Conservation (phyloP, 2,888 invertebrate genomes). For the Eurois occulta region DNA sequence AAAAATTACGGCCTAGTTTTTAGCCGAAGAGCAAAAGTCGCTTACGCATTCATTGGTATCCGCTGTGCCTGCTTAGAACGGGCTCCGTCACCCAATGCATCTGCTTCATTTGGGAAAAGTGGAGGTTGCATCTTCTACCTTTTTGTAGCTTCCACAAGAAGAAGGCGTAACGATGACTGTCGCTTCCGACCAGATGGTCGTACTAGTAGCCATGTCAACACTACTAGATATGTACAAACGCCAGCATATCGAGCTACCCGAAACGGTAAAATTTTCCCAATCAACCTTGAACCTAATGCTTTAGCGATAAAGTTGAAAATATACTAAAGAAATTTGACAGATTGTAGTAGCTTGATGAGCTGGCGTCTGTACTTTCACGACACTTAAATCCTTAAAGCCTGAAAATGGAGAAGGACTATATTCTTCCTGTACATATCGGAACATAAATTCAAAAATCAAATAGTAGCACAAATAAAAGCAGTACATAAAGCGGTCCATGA, state of each 20-base stretch:
- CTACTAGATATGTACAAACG: no score
- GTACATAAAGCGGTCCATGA: conserved; percentile 80
- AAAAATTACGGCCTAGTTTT: neutral
- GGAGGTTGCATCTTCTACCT: no score
- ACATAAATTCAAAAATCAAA: conserved; percentile 56
- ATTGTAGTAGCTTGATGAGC: no score
- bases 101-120: neutral
- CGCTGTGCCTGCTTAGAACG: neutral
- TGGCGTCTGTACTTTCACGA: neutral
- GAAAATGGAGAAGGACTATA: neutral
- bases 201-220: neutral
- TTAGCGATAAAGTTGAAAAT: no score
- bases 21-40: neutral
- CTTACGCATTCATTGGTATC: neutral
- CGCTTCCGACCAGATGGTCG: neutral
- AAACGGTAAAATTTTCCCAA: no score
- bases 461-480: conserved; percentile 33
- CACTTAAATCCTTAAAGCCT: neutral
- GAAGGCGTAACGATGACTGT: neutral
- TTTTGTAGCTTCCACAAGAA: neutral
- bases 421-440: neutral
- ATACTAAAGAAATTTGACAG: no score
- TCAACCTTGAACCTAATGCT: no score
- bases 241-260: no score
- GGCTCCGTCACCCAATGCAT: neutral